Base-by-base conservation (phyloP, 2,797 vertebrate genomes). In the Lates japonicus region DNA sequence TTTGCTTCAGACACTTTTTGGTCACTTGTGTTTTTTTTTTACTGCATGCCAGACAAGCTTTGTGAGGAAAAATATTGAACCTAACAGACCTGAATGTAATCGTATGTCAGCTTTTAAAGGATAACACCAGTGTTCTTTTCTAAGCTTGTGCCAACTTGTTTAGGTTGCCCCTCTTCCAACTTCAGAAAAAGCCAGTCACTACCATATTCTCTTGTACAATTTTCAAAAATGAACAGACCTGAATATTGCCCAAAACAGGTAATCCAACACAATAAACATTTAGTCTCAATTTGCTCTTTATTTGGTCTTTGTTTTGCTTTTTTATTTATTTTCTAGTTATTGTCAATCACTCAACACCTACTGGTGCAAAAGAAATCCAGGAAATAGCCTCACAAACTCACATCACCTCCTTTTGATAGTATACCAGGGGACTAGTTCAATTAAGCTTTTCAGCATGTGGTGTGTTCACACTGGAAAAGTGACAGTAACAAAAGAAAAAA, bases 101-200 rank as follows among this genome's bases (percentile, higher is more conserved):
- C 66, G 48, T 10, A 44, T 37, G 39, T 62, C 37, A 61, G 5
- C 20, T 57, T 69, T 80, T 49, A 51, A 72, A 58, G 55, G 64
- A 55, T 58, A 37, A 76, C 63, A 66, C 22, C 54, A 42, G 19
- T 72, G 41, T 74, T 68, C 1, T 54, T 74, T 78, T 62, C 52
- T 25, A 73, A 70, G 46, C 66, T 76, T 76, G 88, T 93, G 91
- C 90, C 91, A 93, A 89, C 33, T 29, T 78, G 31, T 68, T 72
- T 42, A 65, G 57, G 59, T 76, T 70, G 52, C 33, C 51, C 52
- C 6, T 51, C 33, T 58, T 77, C 16, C 9, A 74, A 37, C 70
- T 10, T 70, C 54, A 67, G 10, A 76, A 78, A 80, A 70, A 55
- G 68, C 59, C 55, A 82, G 82, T 88, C 81, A 25, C 35, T 44